Evolutionary conservation across 1,140 invertebrate species (phyloP).

Genomic region (Camponotus pennsylvanicus): DNA sequence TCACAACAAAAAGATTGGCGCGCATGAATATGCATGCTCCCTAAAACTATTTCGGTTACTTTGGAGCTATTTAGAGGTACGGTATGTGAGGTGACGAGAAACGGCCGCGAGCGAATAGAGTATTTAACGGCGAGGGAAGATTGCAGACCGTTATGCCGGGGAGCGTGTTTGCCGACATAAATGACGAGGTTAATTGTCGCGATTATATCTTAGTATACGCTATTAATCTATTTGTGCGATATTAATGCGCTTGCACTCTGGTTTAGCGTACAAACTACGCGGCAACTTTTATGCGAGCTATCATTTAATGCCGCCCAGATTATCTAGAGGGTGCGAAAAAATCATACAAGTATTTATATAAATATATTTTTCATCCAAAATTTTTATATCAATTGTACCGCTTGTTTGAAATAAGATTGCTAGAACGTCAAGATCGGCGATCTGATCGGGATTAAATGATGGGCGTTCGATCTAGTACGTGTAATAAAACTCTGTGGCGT

Average conservation of each 20-base stretch:
- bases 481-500: slow-evolving; percentile 29
- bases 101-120: neutral
- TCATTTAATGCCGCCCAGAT: neutral
- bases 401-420: neutral
- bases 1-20: slow-evolving; percentile 54
- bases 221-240: slow-evolving; percentile 36
- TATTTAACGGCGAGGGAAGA: slow-evolving; percentile 17
- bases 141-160: neutral
- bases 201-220: slow-evolving; percentile 41
- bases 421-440: neutral
- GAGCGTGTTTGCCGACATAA: slow-evolving; percentile 18
- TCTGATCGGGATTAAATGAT: slow-evolving; percentile 12
- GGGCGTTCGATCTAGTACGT: neutral
- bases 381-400: neutral
- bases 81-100: slow-evolving; percentile 44
- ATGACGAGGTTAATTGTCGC: slow-evolving; percentile 47
- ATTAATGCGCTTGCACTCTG: slow-evolving; percentile 23
- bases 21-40: slow-evolving; percentile 37
- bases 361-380: neutral
- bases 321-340: neutral
- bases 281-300: neutral
- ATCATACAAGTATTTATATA: neutral
- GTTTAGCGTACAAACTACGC: neutral
- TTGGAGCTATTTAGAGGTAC: slow-evolving; percentile 45
- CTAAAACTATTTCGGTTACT: slow-evolving; percentile 59